Percentiles rank a stretch among this genome's conserved stretches.
These are phyloP conservation scores for Melieria crassipennis DNA, from an alignment of 2,888 invertebrate genomes.

Conservation along the genomic window DNA sequence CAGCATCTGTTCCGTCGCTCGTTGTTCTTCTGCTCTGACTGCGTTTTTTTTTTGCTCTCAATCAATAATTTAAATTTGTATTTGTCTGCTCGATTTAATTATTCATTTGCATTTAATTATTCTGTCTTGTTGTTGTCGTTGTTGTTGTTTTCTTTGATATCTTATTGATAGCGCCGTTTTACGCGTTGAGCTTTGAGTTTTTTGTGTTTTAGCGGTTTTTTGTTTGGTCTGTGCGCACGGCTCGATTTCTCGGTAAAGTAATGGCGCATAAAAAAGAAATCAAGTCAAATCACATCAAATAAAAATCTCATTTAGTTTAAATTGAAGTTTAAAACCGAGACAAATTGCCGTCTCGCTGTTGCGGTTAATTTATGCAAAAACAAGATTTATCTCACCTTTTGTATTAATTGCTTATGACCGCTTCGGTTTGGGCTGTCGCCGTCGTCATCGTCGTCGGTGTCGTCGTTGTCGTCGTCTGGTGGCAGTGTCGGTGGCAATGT, in stretches of 20 bases:
- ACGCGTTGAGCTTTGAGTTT: background rate
- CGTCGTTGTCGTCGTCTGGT: too few relatives aligned
- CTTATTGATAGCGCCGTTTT: constrained; percentile 25
- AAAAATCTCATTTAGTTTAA: too few relatives aligned
- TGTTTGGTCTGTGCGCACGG: too few relatives aligned
- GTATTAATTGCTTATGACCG: constrained; percentile 45
- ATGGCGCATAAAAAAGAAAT: too few relatives aligned
- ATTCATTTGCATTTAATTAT: constrained; percentile 28
- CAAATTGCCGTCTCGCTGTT: constrained; percentile 9
- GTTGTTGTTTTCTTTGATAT: constrained; percentile 13
- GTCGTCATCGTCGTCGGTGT: background rate
- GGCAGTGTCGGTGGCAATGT: too few relatives aligned
- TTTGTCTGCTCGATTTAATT: constrained; percentile 24
- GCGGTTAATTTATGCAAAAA: constrained; percentile 43
- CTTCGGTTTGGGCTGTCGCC: constrained; percentile 12
- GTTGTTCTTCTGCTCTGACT: background rate
- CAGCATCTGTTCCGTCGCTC: too few relatives aligned
- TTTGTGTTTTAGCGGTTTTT: too few relatives aligned
- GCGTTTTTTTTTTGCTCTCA: constrained; percentile 19
- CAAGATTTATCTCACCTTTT: constrained; percentile 45
- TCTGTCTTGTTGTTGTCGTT: constrained; percentile 20
- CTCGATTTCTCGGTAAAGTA: too few relatives aligned
- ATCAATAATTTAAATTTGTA: constrained; percentile 34
- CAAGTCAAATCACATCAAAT: too few relatives aligned
- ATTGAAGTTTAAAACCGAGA: too few relatives aligned